Evolutionary conservation across 1,140 invertebrate species (phyloP).

Genomic region (Pomacea maculata): DNA sequence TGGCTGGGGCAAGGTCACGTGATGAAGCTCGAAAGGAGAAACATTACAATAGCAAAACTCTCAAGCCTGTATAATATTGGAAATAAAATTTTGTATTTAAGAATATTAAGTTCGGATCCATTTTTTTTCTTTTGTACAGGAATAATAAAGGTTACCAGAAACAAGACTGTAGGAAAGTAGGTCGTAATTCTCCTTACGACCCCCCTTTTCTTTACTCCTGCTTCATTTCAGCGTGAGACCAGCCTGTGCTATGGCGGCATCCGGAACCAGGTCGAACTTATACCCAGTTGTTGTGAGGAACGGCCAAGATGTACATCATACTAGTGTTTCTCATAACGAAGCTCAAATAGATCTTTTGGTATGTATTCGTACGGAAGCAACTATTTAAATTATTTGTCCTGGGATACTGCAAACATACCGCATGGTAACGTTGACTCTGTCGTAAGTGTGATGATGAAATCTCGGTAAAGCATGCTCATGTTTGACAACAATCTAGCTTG

Average conservation of each 20-base stretch:
- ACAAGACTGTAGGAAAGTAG: too few species aligned
- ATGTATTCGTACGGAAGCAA: not conserved
- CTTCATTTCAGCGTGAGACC: not conserved
- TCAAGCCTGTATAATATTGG: too few species aligned
- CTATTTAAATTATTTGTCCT: not conserved
- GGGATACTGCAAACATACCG: slow-evolving; percentile 1
- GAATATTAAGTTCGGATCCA: too few species aligned
- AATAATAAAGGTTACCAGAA: too few species aligned
- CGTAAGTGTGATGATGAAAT: slow-evolving; percentile 11
- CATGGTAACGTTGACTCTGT: not conserved
- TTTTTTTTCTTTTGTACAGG: too few species aligned
- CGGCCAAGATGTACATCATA: not conserved
- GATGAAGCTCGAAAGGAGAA: too few species aligned
- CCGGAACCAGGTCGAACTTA: slow-evolving; percentile 12
- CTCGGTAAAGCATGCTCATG: not conserved
- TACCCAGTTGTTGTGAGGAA: slow-evolving; percentile 3
- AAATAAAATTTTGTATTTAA: too few species aligned
- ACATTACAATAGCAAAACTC: too few species aligned
- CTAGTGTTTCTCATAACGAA: not conserved
- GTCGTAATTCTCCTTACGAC: not conserved
- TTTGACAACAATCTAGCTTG: not conserved
- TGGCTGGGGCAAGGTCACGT: too few species aligned
- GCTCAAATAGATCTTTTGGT: slow-evolving; percentile 14
- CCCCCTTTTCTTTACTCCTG: too few species aligned
- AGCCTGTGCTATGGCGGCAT: slow-evolving; percentile 8